Evolutionary conservation across 2,888 invertebrate species (phyloP).

Genomic region (Eueremaeus valkanovi): DNA sequence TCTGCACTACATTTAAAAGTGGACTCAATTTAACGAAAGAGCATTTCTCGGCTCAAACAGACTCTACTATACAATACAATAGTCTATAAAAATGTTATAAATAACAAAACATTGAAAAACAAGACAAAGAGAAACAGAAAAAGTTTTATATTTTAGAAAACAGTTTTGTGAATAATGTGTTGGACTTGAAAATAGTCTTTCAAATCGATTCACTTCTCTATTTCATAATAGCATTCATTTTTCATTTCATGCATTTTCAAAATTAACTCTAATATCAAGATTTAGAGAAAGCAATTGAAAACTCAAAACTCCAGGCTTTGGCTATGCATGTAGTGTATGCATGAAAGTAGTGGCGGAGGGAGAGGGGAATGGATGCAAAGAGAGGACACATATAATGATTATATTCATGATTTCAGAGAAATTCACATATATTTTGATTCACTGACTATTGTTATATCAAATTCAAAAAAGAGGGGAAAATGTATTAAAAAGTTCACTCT

Average conservation of each 20-base stretch:
- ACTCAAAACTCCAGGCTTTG: background rate
- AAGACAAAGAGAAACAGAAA: background rate
- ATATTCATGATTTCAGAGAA: too few species aligned
- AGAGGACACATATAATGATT: too few species aligned
- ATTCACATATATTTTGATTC: too few species aligned
- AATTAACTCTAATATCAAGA: background rate
- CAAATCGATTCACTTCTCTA: background rate
- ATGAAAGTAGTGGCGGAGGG: background rate
- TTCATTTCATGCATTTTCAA: slow-evolving; percentile 3
- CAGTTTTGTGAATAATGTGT: slow-evolving; percentile 7
- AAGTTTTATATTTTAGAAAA: background rate
- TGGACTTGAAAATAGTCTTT: background rate
- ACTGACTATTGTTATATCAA: too few species aligned
- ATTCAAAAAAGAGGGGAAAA: too few species aligned
- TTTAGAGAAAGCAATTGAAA: background rate
- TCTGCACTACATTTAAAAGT: background rate
- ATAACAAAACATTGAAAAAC: slow-evolving; percentile 8
- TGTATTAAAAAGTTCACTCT: slow-evolving; percentile 11
- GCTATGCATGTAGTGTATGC: background rate
- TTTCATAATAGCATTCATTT: slow-evolving; percentile 22
- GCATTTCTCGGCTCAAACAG: background rate
- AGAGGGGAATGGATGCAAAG: background rate
- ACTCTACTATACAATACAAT: background rate
- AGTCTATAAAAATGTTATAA: background rate
- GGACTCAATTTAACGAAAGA: background rate